Percentiles rank a stretch among this genome's conserved stretches.
phyloP scores from a whole-genome alignment of 2,113 vertebrate genomes.

The Meleagris gallopavo region DNA sequence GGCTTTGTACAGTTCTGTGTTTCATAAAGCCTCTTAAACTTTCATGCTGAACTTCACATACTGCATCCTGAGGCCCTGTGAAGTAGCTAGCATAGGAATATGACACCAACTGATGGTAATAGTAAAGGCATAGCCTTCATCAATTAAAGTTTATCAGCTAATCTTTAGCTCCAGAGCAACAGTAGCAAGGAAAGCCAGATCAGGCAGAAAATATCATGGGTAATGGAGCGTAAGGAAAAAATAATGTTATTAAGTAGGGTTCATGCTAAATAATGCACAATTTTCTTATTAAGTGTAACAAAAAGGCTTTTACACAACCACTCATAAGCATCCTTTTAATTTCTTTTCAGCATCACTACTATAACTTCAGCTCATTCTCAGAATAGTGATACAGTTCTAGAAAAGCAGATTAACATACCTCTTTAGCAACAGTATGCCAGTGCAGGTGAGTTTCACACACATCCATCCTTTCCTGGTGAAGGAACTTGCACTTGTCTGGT shows the following conservation, averaged over 20 bases:
- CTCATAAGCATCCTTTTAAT: not conserved
- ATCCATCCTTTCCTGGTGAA: conserved; percentile 98
- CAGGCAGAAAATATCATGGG: not conserved
- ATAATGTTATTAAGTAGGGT: not conserved
- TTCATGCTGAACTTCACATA: not conserved
- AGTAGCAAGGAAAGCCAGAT: not conserved
- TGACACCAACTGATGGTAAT: not conserved
- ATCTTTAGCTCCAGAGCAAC: not conserved
- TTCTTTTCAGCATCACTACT: not conserved
- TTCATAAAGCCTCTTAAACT: not conserved
- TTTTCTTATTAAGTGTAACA: not conserved
- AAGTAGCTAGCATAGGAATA: not conserved
- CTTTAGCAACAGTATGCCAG: conserved; percentile 98
- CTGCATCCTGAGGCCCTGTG: not conserved
- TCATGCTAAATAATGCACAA: not conserved
- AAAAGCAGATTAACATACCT: conserved; percentile 77
- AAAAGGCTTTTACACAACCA: not conserved
- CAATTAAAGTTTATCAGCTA: not conserved
- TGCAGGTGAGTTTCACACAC: conserved; percentile 98
- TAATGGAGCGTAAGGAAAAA: not conserved
- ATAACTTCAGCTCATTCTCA: not conserved
- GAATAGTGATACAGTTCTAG: not conserved
- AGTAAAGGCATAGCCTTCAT: not conserved
- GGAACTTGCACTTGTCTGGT: conserved; percentile 97
- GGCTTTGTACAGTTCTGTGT: not conserved